Evolutionary conservation across 2,888 invertebrate genomes (phyloP), one percentile per base, ranked within the genome.

Genomic region (Rhingia campestris): DNA sequence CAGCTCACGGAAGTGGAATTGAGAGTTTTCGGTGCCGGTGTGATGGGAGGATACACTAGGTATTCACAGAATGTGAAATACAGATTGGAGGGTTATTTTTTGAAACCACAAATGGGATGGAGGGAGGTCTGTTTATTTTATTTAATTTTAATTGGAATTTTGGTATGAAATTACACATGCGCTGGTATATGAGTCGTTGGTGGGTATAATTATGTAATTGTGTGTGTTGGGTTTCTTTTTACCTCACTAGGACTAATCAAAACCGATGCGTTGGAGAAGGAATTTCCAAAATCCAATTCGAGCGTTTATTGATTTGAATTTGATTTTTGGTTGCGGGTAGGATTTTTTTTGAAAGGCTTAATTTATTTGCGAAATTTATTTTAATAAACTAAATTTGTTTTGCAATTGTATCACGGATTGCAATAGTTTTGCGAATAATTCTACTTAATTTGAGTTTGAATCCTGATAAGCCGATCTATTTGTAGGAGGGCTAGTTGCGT

Each of bases 141-240:
- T 77, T 63, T 77, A 82, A 56, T 69, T 69, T 82, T 82, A 82
- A 82, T 82, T 82, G 77, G 79, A 82, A 69, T 67, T 79, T 76
- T 51, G 47, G 79, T 73, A 64, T 69, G 54, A 69, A 82, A 82
- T 73, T 58, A 73, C 73, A 69, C 58, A 61, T 58, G 35, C 63
- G n/a, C 54, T 6, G 35, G 39, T 56, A 37, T 56, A 37, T 45
- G 54, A 61, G 47, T 63, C 47, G 30, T 54, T 45, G 4, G 30
- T 10, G 30, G 22, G 49, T 2, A 30, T 14, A 47, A 76, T 69
- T 47, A 56, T 30, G 4, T 12, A 9, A 1, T 14, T 9, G 66
- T 10, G 45, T 12, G 5, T 6, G 9, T 41, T 4, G 0, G n/a
- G 10, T 41, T 43, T 43, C 3, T 43, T 43, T n/a, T 43, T 43